Percentiles rank a stretch among this genome's conserved stretches.
Conservation (phyloP, 2,888 invertebrate species). For the Nysson spinosus region DNA sequence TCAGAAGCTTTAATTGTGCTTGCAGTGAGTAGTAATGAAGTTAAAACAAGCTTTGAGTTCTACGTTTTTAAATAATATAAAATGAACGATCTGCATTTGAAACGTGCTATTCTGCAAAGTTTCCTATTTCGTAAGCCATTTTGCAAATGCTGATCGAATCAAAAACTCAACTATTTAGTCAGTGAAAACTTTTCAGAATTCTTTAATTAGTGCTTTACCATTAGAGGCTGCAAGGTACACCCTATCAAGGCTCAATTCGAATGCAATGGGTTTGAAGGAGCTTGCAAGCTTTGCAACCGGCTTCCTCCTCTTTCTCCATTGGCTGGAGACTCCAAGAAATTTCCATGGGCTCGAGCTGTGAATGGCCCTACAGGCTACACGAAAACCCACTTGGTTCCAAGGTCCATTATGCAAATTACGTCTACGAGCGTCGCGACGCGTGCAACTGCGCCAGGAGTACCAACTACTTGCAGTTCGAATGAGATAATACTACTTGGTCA, state of each 20-base stretch:
- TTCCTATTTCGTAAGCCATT: too few species aligned
- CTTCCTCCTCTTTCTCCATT: not conserved
- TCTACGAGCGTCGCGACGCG: not conserved
- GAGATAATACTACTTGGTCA: too few species aligned
- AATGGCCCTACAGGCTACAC: slow-evolving; percentile 3
- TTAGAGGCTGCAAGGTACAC: slow-evolving; percentile 4
- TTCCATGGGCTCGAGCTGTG: slow-evolving; percentile 14
- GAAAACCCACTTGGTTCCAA: slow-evolving; percentile 14
- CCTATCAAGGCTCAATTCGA: slow-evolving; percentile 24
- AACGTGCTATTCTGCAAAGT: too few species aligned
- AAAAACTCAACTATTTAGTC: too few species aligned
- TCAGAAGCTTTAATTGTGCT: too few species aligned
- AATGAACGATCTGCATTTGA: too few species aligned
- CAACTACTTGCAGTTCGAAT: too few species aligned
- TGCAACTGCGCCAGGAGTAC: too few species aligned
- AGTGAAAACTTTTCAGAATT: not conserved
- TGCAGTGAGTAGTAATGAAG: too few species aligned
- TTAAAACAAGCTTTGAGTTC: too few species aligned
- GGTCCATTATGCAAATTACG: slow-evolving; percentile 31
- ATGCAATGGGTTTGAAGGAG: slow-evolving; percentile 26
- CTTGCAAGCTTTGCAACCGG: not conserved
- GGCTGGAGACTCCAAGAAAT: not conserved
- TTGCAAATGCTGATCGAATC: too few species aligned
- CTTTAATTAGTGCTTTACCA: not conserved
- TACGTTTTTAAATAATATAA: too few species aligned